These are phyloP conservation scores for Ophioninae sp. DNA, from an alignment of 2,888 invertebrate species.

Conservation along the genomic window DNA sequence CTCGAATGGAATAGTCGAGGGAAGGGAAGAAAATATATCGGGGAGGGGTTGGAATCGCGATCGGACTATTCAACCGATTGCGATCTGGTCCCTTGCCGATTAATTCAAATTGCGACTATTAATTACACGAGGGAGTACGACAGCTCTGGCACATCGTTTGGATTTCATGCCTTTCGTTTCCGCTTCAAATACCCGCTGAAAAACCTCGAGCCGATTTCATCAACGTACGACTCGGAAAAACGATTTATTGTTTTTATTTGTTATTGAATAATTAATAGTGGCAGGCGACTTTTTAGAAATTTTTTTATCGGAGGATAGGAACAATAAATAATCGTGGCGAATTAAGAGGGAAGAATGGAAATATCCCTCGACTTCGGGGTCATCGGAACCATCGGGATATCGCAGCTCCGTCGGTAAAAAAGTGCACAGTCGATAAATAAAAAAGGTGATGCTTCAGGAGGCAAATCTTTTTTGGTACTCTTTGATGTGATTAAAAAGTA, in stretches of 20 bases:
- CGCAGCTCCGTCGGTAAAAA: no score
- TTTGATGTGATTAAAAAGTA: no score
- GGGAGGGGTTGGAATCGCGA: background rate
- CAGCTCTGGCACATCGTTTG: slow-evolving; percentile 25
- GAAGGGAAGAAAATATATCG: background rate
- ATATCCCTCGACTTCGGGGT: no score
- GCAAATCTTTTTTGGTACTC: no score
- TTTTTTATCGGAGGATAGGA: no score
- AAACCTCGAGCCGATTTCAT: slow-evolving; percentile 37
- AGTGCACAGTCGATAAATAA: no score
- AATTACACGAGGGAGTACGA: slow-evolving; percentile 49
- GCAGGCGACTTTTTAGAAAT: background rate
- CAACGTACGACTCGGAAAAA: slow-evolving; percentile 11
- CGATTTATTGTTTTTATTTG: slow-evolving; percentile 16
- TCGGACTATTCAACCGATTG: slow-evolving; percentile 42
- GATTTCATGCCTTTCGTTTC: slow-evolving; percentile 16
- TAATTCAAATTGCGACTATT: slow-evolving; percentile 56
- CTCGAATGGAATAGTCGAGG: background rate
- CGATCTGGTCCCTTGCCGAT: slow-evolving; percentile 53
- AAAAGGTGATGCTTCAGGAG: no score
- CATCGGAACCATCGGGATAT: no score
- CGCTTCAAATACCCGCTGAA: slow-evolving; percentile 15
- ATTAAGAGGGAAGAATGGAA: no score
- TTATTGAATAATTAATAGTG: slow-evolving; percentile 41
- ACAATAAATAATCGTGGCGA: no score